Conservation (phyloP, 1,140 invertebrate genomes). For the Lepidurus packardi region DNA sequence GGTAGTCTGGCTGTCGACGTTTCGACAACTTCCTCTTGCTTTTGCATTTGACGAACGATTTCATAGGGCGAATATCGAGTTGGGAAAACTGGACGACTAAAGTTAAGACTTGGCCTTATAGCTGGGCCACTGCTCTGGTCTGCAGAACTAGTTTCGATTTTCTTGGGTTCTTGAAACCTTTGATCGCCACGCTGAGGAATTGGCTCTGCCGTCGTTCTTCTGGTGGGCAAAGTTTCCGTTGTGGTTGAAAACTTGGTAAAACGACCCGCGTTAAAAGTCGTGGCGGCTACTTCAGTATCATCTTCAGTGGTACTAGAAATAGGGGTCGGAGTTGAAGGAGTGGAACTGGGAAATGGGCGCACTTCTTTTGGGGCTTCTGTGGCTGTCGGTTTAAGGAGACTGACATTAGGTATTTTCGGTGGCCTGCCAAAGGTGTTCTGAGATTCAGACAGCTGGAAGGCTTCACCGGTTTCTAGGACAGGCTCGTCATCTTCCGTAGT, state of each 20-base stretch:
- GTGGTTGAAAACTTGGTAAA: neutral
- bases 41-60: neutral
- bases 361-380: neutral
- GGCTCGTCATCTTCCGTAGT: slow-evolving; percentile 24
- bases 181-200: neutral
- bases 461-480: slow-evolving; percentile 28
- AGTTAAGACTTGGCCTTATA: neutral
- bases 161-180: neutral
- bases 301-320: neutral
- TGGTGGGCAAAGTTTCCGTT: neutral
- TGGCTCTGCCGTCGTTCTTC: neutral
- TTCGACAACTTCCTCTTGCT: neutral
- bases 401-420: neutral
- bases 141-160: neutral
- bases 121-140: neutral
- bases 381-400: neutral
- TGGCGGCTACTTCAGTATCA: neutral
- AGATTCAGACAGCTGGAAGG: slow-evolving; percentile 31
- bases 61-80: neutral
- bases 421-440: slow-evolving; percentile 27
- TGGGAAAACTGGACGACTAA: neutral
- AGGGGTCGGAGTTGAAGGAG: slow-evolving; percentile 9
- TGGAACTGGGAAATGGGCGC: neutral
- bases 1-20: neutral
- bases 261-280: neutral